Evolutionary conservation across 2,888 invertebrate genomes (phyloP).

Genomic region (Hirtodrosophila confusa): DNA sequence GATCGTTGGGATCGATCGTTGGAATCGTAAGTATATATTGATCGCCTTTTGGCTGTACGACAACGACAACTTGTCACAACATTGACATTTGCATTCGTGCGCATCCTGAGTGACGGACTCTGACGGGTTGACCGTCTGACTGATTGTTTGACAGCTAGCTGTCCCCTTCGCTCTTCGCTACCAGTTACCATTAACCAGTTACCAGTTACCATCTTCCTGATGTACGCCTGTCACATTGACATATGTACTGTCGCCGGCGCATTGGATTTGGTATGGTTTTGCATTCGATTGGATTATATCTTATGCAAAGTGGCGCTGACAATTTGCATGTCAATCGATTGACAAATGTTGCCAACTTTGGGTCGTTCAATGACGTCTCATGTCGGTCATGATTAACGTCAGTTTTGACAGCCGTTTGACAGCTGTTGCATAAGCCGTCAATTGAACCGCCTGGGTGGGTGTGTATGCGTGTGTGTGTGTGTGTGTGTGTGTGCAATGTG

Average conservation of each 20-base stretch:
- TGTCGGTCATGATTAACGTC: constrained; percentile 73
- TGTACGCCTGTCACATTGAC: constrained; percentile 73
- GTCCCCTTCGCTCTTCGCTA: background rate
- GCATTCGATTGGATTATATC: constrained; percentile 11
- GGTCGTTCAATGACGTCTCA: constrained; percentile 64
- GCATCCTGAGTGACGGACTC: constrained; percentile 73
- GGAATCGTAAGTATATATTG: constrained; percentile 23
- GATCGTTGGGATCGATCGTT: constrained; percentile 24
- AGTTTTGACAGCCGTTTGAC: constrained; percentile 75
- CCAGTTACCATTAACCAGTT: constrained; percentile 8
- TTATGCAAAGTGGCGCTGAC: constrained; percentile 74
- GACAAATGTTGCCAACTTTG: constrained; percentile 79
- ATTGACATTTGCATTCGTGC: constrained; percentile 79
- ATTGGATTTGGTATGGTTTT: constrained; percentile 18
- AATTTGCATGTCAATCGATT: constrained; percentile 78
- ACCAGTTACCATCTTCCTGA: constrained; percentile 49
- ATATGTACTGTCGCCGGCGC: constrained; percentile 68
- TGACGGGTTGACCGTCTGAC: constrained; percentile 59
- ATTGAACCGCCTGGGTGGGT: constrained; percentile 50
- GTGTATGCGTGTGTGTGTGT: constrained; percentile 25
- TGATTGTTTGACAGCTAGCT: constrained; percentile 72
- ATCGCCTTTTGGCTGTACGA: constrained; percentile 38
- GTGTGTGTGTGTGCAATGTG: constrained; percentile 5
- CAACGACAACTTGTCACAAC: constrained; percentile 73
- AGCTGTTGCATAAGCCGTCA: constrained; percentile 69